Percentiles rank a stretch among this genome's conserved stretches.
phyloP scores from a whole-genome alignment of 2,797 vertebrate genomes.

The Novumbra hubbsi region DNA sequence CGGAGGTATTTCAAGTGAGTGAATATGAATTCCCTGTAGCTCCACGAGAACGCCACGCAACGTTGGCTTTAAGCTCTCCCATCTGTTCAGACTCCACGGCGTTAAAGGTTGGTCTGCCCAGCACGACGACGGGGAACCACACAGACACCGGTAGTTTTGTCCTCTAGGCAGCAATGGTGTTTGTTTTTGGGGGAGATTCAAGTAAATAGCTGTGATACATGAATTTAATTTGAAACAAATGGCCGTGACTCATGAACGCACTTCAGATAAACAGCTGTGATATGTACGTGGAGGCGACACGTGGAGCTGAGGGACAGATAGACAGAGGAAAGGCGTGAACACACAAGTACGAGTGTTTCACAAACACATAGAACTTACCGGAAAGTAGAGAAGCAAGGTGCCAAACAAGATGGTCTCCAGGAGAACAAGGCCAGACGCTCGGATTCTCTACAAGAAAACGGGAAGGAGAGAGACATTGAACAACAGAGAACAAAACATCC shows the following conservation, averaged over 20 bases:
- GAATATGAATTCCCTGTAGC: slow-evolving; percentile 28
- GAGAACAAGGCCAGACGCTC: slow-evolving; percentile 90
- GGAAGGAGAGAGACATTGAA: slow-evolving; percentile 26
- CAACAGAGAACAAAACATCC: slow-evolving; percentile 10
- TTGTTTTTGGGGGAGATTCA: not conserved
- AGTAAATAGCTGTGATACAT: not conserved
- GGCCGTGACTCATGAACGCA: no score
- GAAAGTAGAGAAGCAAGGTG: slow-evolving; percentile 91
- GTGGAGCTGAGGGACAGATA: slow-evolving; percentile 22
- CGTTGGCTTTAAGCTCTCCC: slow-evolving; percentile 52
- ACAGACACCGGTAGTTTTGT: not conserved
- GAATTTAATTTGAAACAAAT: not conserved
- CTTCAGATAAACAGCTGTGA: no score
- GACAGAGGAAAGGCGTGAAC: slow-evolving; percentile 19
- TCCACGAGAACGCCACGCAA: slow-evolving; percentile 44
- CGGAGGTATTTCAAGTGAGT: slow-evolving; percentile 48
- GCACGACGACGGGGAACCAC: no score
- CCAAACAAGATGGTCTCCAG: slow-evolving; percentile 92
- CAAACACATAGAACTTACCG: slow-evolving; percentile 80
- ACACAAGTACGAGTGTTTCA: slow-evolving; percentile 18
- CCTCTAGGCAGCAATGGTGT: not conserved
- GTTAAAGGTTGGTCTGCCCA: slow-evolving; percentile 60
- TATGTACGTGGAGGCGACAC: no score
- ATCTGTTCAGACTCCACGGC: slow-evolving; percentile 59
- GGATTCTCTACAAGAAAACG: slow-evolving; percentile 81